Evolutionary conservation across 1,140 invertebrate species (phyloP).

Genomic region (Limonius californicus): DNA sequence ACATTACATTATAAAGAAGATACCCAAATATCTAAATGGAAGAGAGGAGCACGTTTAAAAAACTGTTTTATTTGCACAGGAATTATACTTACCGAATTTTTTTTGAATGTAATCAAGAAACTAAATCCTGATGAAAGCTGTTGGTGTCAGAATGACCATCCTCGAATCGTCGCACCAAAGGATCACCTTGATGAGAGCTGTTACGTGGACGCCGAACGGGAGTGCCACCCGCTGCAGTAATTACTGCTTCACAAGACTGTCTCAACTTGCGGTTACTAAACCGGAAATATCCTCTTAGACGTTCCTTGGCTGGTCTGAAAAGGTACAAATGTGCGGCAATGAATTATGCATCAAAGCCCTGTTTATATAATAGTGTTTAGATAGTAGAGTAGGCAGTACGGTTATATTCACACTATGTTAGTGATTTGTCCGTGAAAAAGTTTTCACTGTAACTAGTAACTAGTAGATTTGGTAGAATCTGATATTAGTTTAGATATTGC

Average conservation of each 20-base stretch:
- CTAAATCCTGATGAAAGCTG: slow-evolving; percentile 21
- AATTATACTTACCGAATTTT: slow-evolving; percentile 16
- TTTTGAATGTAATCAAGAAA: slow-evolving; percentile 15
- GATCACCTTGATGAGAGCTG: slow-evolving; percentile 10
- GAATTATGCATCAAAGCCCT: neutral
- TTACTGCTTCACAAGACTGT: slow-evolving; percentile 35
- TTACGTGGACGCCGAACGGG: slow-evolving; percentile 18
- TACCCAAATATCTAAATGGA: no score
- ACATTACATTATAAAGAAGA: no score
- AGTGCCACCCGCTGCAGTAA: slow-evolving; percentile 27
- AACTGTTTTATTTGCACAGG: no score
- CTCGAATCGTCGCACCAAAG: slow-evolving; percentile 14
- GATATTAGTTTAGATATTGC: no score
- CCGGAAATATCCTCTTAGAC: slow-evolving; percentile 60
- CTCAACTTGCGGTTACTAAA: slow-evolving; percentile 48
- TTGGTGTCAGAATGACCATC: slow-evolving; percentile 25
- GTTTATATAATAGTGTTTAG: no score
- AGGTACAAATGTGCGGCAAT: neutral
- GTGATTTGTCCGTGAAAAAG: no score
- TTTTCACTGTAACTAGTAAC: no score
- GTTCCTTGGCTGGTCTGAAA: slow-evolving; percentile 55
- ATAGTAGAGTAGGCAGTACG: no score
- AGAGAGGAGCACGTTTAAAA: no score
- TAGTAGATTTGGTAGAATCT: no score
- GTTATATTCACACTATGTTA: no score